Percentiles rank a stretch among this genome's conserved stretches.
Conservation (phyloP, 2,797 vertebrate species). For the Scolopax bukidnonensis region DNA sequence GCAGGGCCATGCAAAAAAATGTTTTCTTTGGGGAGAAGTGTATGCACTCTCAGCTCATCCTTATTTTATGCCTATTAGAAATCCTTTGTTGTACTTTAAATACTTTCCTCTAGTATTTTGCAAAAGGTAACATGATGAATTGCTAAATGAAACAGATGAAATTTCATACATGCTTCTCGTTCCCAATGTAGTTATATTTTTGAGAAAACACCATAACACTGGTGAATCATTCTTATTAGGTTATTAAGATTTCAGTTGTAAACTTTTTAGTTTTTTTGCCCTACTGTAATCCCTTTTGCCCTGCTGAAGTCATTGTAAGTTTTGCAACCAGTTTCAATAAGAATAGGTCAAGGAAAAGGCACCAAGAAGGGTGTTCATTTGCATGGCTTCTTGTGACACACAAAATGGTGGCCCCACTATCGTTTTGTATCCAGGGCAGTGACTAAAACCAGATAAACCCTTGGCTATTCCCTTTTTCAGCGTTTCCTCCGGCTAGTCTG, state of each 20-base stretch:
- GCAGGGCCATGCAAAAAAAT: neutral
- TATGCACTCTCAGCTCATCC: neutral
- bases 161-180: neutral
- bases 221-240: neutral
- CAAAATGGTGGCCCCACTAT: neutral
- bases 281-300: neutral
- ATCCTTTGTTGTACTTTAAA: neutral
- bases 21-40: neutral
- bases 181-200: neutral
- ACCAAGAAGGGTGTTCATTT: rapidly evolving
- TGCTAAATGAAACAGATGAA: neutral
- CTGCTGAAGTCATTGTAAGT: neutral
- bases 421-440: neutral
- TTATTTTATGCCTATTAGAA: neutral
- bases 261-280: neutral
- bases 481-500: neutral
- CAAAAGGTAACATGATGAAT: neutral
- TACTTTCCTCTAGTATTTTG: neutral
- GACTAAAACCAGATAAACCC: neutral
- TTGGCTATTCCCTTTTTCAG: neutral
- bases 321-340: neutral
- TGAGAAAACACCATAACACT: neutral
- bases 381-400: neutral
- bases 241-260: neutral
- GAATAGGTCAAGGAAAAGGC: neutral